A percentile compares a stretch with the other conserved stretches of the same genome.
These are phyloP conservation scores for Procavia capensis DNA, from an alignment of 2,113 vertebrate genomes.

Conservation along the genomic window DNA sequence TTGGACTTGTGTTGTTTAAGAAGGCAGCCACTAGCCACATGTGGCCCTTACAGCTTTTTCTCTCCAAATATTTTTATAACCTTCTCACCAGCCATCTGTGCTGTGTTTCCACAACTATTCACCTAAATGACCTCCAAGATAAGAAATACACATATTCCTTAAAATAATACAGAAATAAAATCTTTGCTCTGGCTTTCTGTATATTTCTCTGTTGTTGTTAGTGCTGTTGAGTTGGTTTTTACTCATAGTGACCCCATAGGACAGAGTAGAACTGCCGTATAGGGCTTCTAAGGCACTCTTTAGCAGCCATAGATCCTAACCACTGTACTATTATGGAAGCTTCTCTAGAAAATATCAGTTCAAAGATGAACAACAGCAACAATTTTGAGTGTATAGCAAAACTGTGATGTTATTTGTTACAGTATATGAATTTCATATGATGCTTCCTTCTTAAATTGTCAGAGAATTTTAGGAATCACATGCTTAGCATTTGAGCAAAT, in stretches of 20 bases:
- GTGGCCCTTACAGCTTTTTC: background rate
- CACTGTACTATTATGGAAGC: no score
- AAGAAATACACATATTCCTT: background rate
- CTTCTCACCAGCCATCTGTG: background rate
- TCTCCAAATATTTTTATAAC: constrained; percentile 22
- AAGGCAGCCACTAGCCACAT: background rate
- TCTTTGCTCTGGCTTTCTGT: constrained; percentile 2
- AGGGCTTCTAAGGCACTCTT: no score
- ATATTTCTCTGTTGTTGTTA: background rate
- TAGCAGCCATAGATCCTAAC: no score
- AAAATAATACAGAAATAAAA: constrained; percentile 29
- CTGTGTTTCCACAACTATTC: constrained; percentile 1
- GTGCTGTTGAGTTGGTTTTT: no score
- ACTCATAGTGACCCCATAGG: no score
- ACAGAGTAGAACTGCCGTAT: no score
- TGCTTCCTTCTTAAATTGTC: constrained; percentile 18
- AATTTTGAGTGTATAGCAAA: constrained; percentile 26
- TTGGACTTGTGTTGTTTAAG: background rate
- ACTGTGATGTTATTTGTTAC: background rate
- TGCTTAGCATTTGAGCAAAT: constrained; percentile 44
- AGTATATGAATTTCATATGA: background rate
- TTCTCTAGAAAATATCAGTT: constrained; percentile 26
- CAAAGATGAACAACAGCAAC: background rate
- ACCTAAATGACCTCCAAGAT: constrained; percentile 14
- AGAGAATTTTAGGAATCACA: background rate